Conservation (phyloP, 2,113 vertebrate species). For the Muntiacus reevesi region DNA sequence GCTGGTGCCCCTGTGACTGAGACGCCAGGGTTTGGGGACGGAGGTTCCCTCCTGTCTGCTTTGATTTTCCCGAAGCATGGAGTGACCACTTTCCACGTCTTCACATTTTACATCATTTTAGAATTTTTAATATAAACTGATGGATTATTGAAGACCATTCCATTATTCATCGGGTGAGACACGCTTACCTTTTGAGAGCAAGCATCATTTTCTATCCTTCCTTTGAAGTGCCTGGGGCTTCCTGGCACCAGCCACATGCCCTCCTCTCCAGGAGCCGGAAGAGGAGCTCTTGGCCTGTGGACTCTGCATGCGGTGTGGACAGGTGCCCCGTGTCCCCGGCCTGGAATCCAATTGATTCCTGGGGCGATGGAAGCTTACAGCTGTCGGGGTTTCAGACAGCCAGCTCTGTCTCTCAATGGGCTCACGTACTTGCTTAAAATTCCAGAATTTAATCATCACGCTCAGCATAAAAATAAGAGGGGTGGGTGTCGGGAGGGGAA, state of each 20-base stretch:
- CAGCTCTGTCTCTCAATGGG: background rate
- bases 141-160: slow-evolving; percentile 59
- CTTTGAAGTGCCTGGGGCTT: background rate
- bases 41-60: background rate
- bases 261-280: background rate
- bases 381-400: background rate
- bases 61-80: background rate
- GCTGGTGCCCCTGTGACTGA: background rate
- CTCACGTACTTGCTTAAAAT: background rate
- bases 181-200: background rate
- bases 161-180: slow-evolving; percentile 36
- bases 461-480: background rate
- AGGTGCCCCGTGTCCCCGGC: background rate
- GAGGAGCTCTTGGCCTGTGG: accelerated
- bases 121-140: slow-evolving; percentile 40
- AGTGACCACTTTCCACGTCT: background rate
- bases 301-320: background rate
- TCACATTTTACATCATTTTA: background rate
- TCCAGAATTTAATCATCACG: background rate
- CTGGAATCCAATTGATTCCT: background rate
- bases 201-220: background rate
- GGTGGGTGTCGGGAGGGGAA: background rate
- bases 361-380: background rate
- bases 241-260: background rate
- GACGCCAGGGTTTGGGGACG: background rate